These are phyloP conservation scores for Drosophila peninsularis DNA, from an alignment of 2,888 invertebrate genomes.

Conservation along the genomic window DNA sequence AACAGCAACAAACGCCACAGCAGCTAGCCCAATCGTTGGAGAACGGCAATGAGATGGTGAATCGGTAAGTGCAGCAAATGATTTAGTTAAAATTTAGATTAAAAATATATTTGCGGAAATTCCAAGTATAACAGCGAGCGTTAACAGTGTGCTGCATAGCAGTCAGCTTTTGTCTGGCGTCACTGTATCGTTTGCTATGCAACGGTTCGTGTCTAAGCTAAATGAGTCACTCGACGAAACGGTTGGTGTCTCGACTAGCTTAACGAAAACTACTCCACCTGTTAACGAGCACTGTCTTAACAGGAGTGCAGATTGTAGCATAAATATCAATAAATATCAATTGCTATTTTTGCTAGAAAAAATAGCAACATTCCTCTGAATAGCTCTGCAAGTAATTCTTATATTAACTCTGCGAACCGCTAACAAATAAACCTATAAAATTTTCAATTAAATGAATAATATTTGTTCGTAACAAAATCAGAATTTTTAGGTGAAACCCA, in stretches of 20 bases:
- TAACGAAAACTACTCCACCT: constrained; percentile 15
- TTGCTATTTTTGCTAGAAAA: not conserved
- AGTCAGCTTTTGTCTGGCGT: constrained; percentile 1
- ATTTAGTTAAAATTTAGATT: not conserved
- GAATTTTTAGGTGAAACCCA: no score
- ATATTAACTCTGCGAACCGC: no score
- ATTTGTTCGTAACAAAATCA: no score
- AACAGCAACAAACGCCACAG: constrained; percentile 67
- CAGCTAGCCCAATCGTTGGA: constrained; percentile 79
- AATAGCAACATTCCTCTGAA: no score
- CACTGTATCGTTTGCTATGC: not conserved
- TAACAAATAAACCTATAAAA: no score
- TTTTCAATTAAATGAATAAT: no score
- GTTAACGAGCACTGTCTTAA: not conserved
- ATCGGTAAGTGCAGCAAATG: constrained; percentile 77
- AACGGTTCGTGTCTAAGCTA: constrained; percentile 16
- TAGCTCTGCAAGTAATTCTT: no score
- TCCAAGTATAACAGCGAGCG: not conserved
- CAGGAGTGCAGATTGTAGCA: not conserved
- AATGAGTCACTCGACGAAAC: constrained; percentile 13
- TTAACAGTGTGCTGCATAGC: not conserved
- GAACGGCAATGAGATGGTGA: constrained; percentile 84
- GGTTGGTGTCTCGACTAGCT: constrained; percentile 3
- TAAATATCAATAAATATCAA: not conserved
- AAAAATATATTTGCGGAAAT: not conserved